Evolutionary conservation across 2,888 invertebrate species (phyloP).

Genomic region (Emmelina monodactyla): DNA sequence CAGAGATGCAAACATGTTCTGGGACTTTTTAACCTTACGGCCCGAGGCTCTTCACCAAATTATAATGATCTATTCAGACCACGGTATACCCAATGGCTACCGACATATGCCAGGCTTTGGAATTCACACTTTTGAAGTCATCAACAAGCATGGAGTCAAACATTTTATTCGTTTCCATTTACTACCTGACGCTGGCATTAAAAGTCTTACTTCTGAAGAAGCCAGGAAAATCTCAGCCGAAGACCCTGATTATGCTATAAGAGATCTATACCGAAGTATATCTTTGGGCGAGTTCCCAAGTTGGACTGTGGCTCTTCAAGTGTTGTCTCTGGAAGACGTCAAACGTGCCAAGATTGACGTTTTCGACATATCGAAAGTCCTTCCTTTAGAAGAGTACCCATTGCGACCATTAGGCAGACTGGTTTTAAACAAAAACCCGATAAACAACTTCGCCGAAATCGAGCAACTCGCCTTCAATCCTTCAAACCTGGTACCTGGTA

Average conservation of each 20-base stretch:
- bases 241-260: slow-evolving; percentile 83
- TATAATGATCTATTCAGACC: slow-evolving; percentile 81
- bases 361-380: slow-evolving; percentile 87
- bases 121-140: slow-evolving; percentile 86
- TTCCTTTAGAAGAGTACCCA: slow-evolving; percentile 78
- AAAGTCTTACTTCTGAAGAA: slow-evolving; percentile 69
- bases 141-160: slow-evolving; percentile 72
- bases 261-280: slow-evolving; percentile 87
- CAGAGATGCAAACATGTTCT: slow-evolving; percentile 31
- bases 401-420: slow-evolving; percentile 81
- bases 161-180: slow-evolving; percentile 88
- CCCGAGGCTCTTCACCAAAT: slow-evolving; percentile 76
- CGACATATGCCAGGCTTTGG: slow-evolving; percentile 91
- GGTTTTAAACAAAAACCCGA: slow-evolving; percentile 82
- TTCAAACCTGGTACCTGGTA: slow-evolving; percentile 84
- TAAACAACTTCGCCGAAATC: slow-evolving; percentile 87
- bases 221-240: slow-evolving; percentile 68
- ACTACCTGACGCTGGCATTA: slow-evolving; percentile 86
- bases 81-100: slow-evolving; percentile 87
- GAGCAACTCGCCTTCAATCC: slow-evolving; percentile 89
- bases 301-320: slow-evolving; percentile 80
- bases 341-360: slow-evolving; percentile 79
- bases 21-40: slow-evolving; percentile 58
- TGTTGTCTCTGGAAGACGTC: slow-evolving; percentile 82
- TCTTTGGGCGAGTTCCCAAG: slow-evolving; percentile 71